phyloP scores from a whole-genome alignment of 2,113 vertebrate species.

The Stercorarius parasiticus region DNA sequence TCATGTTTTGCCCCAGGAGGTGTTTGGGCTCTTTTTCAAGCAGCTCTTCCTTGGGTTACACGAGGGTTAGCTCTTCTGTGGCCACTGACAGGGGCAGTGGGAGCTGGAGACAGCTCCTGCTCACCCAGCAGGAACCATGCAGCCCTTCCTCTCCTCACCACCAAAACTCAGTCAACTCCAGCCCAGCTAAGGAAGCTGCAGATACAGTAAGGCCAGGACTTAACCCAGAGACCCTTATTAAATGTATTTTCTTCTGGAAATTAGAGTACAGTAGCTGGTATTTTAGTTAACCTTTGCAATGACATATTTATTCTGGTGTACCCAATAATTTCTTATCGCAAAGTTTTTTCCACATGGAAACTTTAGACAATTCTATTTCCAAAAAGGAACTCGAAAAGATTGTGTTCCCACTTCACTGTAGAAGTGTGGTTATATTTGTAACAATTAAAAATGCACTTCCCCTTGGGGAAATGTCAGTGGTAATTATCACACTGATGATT shows the following conservation, averaged over 20 bases:
- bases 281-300: conserved; percentile 42
- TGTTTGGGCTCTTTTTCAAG: neutral
- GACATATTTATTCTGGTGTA: conserved; percentile 40
- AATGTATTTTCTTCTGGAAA: conserved; percentile 29
- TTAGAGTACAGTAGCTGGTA: neutral
- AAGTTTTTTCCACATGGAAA: conserved; percentile 22
- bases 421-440: conserved; percentile 54
- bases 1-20: neutral
- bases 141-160: neutral
- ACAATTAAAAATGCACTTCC: conserved; percentile 52
- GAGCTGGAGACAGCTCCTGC: neutral
- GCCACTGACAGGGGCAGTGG: neutral
- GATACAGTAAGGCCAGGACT: neutral
- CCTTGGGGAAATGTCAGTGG: conserved; percentile 55
- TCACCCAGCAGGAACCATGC: neutral
- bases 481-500: conserved; percentile 69
- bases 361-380: conserved; percentile 36
- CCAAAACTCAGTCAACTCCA: neutral
- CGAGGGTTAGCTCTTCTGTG: neutral
- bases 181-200: neutral
- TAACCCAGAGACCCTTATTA: neutral
- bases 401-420: conserved; percentile 3
- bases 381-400: conserved; percentile 4
- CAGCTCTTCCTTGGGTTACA: neutral
- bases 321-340: neutral